Evolutionary conservation across 2,888 invertebrate species (phyloP).

Genomic region (Proisotoma minuta): DNA sequence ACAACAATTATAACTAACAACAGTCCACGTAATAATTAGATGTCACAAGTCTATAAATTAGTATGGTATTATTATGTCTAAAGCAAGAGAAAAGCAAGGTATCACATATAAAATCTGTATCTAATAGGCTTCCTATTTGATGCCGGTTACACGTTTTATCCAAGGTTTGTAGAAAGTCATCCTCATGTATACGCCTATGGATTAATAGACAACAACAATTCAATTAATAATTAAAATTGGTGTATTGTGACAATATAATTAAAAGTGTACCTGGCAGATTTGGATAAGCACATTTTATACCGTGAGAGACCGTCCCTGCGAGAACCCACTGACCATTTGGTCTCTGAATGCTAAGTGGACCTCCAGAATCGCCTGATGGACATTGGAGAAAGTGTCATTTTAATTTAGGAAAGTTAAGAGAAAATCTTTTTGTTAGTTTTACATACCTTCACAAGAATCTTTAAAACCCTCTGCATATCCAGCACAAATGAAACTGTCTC

Average conservation of each 20-base stretch:
- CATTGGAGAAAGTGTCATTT: not conserved
- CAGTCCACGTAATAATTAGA: not conserved
- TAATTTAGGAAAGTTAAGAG: not conserved
- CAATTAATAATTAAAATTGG: too few relatives aligned
- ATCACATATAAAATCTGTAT: too few relatives aligned
- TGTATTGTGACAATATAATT: not conserved
- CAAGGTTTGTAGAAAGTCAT: slow-evolving; percentile 87
- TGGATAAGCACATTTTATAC: slow-evolving; percentile 51
- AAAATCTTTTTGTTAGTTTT: not conserved
- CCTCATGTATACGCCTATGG: slow-evolving; percentile 61
- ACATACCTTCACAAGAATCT: slow-evolving; percentile 78
- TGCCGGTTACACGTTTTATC: slow-evolving; percentile 68
- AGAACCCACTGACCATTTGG: slow-evolving; percentile 73
- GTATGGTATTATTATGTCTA: not conserved
- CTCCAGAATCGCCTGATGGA: slow-evolving; percentile 56
- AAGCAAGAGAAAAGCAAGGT: not conserved
- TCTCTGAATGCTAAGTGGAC: slow-evolving; percentile 76
- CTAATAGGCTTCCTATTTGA: too few relatives aligned
- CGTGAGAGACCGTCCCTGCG: slow-evolving; percentile 87
- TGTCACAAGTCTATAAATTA: not conserved
- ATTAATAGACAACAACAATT: slow-evolving; percentile 5
- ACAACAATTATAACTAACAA: not conserved
- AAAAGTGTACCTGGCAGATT: slow-evolving; percentile 36
- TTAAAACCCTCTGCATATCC: slow-evolving; percentile 88
- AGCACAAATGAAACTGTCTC: slow-evolving; percentile 82